Base-by-base conservation (phyloP, 1,140 invertebrate species). In the Ostrea denselamellosa region DNA sequence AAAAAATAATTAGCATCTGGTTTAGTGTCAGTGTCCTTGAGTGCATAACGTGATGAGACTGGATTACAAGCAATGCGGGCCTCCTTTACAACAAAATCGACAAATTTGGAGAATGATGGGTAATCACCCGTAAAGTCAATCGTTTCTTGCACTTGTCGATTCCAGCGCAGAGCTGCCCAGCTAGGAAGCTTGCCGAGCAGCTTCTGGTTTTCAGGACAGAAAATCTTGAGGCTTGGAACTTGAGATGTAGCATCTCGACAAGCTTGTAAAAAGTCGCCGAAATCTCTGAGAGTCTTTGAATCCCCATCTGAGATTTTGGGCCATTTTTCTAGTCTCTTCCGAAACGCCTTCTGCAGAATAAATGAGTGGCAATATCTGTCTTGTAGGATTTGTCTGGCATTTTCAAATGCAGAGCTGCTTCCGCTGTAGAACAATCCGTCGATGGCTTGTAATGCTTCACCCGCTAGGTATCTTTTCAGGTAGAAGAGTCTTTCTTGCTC, bases 401-500 rank as follows among this genome's bases (percentile, higher is more conserved):
- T 90, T 14, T 86, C 87, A 62, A 44, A 90, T 14, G 88, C 85
- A 34, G 62, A 62, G 14, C 58, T 52, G 22, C 58, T 89, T 14
- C 52, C 68, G 19, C 87, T 83, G 52, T 89, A 86, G 28, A 90
- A 89, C 53, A 87, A 91, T n/a, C 87, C 89, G 22, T 90, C 87
- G 19, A 90, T 44, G 17, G 86, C 86, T 58, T 89, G 58, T 17
- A 53, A 53, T 77, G 90, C 88, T 51, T 71, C 58, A n/a, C 90
- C 88, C 17, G 58, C 83, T 22, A 89, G 44, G 71, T 91, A 89
- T 96, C 10, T 95, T 95, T 86, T 90, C 28, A 90, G 62, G 82
- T 90, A 89, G 53, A 89, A 87, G 17, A 89, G 87, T 85, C 89
- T 92, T 86, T 95, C 93, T 96, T 96, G 93, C 96, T 97, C 97